phyloP scores from a whole-genome alignment of 2,888 invertebrate species.

The Ochropacha duplaris region DNA sequence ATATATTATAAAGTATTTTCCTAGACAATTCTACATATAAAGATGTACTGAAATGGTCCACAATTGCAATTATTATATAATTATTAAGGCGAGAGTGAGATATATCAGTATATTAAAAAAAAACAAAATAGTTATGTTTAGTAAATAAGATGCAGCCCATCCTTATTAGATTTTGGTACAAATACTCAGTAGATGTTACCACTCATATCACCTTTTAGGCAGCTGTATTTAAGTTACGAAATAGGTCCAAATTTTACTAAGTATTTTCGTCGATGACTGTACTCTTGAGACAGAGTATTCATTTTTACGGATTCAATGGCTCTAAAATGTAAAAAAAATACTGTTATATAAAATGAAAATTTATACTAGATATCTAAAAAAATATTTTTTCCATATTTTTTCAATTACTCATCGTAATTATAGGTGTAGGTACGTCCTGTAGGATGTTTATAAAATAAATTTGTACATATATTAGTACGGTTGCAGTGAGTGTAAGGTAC shows the following conservation, averaged over 20 bases:
- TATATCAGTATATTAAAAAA: conserved; percentile 43
- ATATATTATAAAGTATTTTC: conserved; percentile 23
- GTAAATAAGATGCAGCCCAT: conserved; percentile 49
- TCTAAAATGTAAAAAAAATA: neutral
- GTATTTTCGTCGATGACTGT: conserved; percentile 33
- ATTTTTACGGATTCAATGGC: neutral
- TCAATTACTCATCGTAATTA: conserved; percentile 1
- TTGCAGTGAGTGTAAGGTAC: conserved; percentile 27
- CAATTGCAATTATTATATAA: conserved; percentile 43
- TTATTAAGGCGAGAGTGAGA: conserved; percentile 68
- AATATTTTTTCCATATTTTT: conserved; percentile 4
- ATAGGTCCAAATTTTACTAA: conserved; percentile 25
- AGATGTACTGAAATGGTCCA: conserved; percentile 40
- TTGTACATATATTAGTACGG: conserved; percentile 36
- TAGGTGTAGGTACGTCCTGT: neutral
- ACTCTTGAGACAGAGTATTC: conserved; percentile 13
- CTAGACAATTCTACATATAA: conserved; percentile 24
- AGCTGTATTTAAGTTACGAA: conserved; percentile 42
- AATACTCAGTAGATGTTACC: conserved; percentile 79
- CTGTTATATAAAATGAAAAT: neutral
- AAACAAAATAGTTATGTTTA: conserved; percentile 45
- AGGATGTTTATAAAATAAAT: conserved; percentile 9
- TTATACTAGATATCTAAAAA: neutral
- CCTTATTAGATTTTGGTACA: conserved; percentile 68
- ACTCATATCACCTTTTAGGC: conserved; percentile 48